These are phyloP conservation scores for Anticlea derivata DNA, from an alignment of 2,888 invertebrate genomes.

Conservation along the genomic window DNA sequence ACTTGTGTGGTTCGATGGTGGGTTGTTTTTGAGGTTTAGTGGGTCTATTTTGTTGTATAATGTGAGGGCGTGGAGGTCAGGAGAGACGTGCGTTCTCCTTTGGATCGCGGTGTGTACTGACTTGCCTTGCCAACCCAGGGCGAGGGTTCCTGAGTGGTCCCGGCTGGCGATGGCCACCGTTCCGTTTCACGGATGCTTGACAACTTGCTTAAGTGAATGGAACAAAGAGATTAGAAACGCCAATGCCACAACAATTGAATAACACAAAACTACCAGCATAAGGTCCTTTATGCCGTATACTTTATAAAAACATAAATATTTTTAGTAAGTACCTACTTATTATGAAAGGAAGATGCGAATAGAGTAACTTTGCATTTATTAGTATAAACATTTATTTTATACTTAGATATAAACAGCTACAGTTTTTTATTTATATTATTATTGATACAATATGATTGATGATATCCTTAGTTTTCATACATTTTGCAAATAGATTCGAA, in stretches of 20 bases:
- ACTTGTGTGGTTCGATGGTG: constrained; percentile 49
- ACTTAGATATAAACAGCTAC: too few relatives aligned
- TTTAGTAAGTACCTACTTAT: too few relatives aligned
- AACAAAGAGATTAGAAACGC: constrained; percentile 23
- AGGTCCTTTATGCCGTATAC: too few relatives aligned
- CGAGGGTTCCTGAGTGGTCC: constrained; percentile 65
- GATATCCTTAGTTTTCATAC: too few relatives aligned
- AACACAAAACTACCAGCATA: not conserved
- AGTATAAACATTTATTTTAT: too few relatives aligned
- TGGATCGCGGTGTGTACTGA: constrained; percentile 66
- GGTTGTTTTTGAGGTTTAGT: constrained; percentile 53
- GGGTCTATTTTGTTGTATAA: constrained; percentile 69
- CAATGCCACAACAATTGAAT: not conserved
- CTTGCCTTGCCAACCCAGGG: constrained; percentile 64
- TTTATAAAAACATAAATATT: too few relatives aligned
- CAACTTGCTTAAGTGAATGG: constrained; percentile 24
- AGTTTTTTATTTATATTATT: too few relatives aligned
- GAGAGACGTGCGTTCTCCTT: constrained; percentile 50
- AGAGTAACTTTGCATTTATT: too few relatives aligned
- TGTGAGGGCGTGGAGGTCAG: constrained; percentile 34
- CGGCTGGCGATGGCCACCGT: constrained; percentile 66
- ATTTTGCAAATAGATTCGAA: too few relatives aligned
- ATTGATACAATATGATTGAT: too few relatives aligned
- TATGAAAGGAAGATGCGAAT: too few relatives aligned
- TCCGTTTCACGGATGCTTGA: constrained; percentile 57